Conservation (phyloP, 2,113 vertebrate species). For the Bos javanicus region DNA sequence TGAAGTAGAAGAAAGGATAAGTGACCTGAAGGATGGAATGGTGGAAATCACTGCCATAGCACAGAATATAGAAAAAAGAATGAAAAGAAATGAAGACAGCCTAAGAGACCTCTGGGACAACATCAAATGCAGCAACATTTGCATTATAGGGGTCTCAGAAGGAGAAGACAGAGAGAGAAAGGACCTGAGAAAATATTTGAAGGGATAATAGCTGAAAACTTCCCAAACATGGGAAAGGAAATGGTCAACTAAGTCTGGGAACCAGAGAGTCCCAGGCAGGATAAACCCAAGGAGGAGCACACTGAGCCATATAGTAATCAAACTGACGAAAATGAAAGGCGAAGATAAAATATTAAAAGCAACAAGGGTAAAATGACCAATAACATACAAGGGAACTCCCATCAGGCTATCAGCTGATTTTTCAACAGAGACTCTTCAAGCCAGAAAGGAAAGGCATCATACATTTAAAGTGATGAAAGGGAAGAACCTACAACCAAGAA, state of each 20-base stretch:
- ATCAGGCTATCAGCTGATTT: background rate
- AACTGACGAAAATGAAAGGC: background rate
- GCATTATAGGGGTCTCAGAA: background rate
- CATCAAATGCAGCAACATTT: background rate
- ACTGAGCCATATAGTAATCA: background rate
- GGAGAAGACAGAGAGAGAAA: background rate
- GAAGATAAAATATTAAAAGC: background rate
- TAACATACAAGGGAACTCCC: background rate
- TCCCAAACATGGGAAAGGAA: background rate
- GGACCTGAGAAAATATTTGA: background rate
- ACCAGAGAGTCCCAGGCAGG: background rate
- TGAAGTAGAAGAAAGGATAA: background rate
- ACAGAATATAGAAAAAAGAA: background rate
- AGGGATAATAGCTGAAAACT: background rate
- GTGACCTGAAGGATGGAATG: background rate
- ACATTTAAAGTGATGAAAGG: background rate
- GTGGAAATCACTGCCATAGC: background rate
- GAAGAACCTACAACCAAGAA: background rate
- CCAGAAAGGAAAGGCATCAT: background rate
- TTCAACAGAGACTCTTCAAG: background rate
- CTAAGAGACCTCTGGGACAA: background rate
- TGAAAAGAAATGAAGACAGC: background rate
- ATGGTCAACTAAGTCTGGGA: background rate
- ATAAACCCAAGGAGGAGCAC: background rate
- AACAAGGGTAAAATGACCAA: background rate